These are phyloP conservation scores for Temnothorax longispinosus DNA, from an alignment of 1,140 invertebrate species.

Conservation along the genomic window DNA sequence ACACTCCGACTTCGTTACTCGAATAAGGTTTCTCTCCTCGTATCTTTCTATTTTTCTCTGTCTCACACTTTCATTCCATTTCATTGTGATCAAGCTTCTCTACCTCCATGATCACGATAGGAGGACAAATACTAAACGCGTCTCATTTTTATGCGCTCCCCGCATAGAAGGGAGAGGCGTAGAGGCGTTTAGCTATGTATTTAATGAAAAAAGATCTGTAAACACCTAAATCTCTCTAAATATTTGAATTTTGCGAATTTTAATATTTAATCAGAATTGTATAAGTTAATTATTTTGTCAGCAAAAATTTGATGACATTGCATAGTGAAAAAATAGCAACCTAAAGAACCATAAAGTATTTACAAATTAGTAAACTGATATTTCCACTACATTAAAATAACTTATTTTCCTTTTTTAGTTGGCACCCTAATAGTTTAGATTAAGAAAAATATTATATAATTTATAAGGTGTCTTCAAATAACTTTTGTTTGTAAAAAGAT, in stretches of 20 bases:
- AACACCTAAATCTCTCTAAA: not conserved
- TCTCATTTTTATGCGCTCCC: not conserved
- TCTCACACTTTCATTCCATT: conserved; percentile 11
- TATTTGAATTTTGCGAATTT: not conserved
- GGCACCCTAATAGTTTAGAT: not conserved
- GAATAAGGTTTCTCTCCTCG: conserved; percentile 36
- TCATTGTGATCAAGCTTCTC: conserved; percentile 18
- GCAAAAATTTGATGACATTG: not conserved
- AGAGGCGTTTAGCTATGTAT: not conserved
- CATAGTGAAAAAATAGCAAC: not conserved
- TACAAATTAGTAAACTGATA: not conserved
- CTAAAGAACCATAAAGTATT: not conserved
- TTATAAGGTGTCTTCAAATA: not conserved
- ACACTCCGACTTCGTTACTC: conserved; percentile 53
- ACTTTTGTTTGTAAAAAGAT: not conserved
- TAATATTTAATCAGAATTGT: not conserved
- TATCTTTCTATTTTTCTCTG: conserved; percentile 27
- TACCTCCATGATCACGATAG: not conserved
- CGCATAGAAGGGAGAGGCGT: not conserved
- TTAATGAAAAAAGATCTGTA: not conserved
- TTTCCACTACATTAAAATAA: too few relatives aligned
- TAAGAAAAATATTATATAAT: not conserved
- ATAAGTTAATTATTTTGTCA: not conserved
- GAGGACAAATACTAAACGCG: conserved; percentile 12
- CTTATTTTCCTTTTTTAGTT: too few relatives aligned